Base-by-base conservation (phyloP, 2,888 invertebrate species). In the Campoletis raptor region DNA sequence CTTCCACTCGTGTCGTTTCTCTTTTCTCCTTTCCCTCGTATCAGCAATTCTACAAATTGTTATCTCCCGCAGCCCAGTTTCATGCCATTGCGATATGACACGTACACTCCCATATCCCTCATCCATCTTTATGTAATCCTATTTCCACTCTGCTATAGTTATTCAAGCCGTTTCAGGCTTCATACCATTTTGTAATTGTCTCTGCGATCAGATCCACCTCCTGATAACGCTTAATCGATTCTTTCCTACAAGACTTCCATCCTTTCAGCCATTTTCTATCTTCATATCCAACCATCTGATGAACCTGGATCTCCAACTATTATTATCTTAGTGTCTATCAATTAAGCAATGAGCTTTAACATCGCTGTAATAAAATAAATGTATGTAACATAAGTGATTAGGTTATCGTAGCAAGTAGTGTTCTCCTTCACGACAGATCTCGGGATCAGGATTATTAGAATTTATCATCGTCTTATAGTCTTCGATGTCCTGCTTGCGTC, bases 1-100 rank as follows among this genome's bases (percentile, higher is more conserved):
- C 40, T 30, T 64, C 52, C 66, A 15, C 21, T 66, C 48, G 69
- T 78, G 30, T 54, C 79, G 12, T 69, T 69, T 69, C 54, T 66
- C 54, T 72, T 45, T 78, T 54, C 72, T 64, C 72, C 40, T 78
- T 66, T 61, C 15, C 21, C 83, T 73, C 78, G 42, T 77, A 79
- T 82, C 81, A 78, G 73, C 73, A 64, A 85, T 78, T 54, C 57
- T 52, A 69, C 36, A 70, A 76, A 79, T 85, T 79, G 78, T 82
- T 82, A 81, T 85, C 69, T 64, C 61, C n/a, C 54, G n/a, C 3
- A 52, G 40, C 10, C 45, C 54, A 73, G 66, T 78, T 81, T 85
- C 73, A 18, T 37, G 37, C 36, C 24, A 64, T 48, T 64, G 54
- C 69, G 78, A 66, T 40, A 66, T 42, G 37, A 72, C 45, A 21